phyloP scores from a whole-genome alignment of 2,888 invertebrate genomes.

The Leucoma salicis region DNA sequence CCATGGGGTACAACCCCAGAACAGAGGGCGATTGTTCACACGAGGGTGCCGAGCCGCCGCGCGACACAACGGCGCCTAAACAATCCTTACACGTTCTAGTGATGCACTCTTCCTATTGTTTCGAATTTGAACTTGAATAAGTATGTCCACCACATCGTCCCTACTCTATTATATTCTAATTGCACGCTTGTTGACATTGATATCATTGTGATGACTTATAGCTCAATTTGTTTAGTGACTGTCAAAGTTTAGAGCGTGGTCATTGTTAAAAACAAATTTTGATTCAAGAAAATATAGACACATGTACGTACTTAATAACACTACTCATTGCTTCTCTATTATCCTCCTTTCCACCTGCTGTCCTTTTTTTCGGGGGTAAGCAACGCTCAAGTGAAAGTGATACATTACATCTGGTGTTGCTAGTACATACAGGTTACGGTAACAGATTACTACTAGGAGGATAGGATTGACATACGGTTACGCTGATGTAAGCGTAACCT shows the following conservation, averaged over 20 bases:
- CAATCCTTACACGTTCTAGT: conserved; percentile 10
- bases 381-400: no score
- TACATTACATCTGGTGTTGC: no score
- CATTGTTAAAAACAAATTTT: conserved; percentile 6
- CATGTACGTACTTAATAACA: not conserved
- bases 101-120: conserved; percentile 11
- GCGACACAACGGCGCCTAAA: conserved; percentile 51
- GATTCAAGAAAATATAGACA: not conserved
- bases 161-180: conserved; percentile 35
- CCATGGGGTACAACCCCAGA: conserved; percentile 44
- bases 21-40: conserved; percentile 33
- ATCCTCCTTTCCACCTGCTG: no score
- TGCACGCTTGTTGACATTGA: conserved; percentile 26
- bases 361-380: no score
- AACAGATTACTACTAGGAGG: no score
- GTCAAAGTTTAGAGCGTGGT: not conserved
- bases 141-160: conserved; percentile 12
- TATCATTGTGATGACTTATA: conserved; percentile 20
- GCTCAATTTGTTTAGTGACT: conserved; percentile 5
- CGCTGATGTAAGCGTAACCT: no score
- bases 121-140: conserved; percentile 15
- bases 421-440: no score
- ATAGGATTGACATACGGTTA: no score
- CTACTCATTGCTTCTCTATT: no score
- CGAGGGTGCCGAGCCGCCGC: conserved; percentile 29